Evolutionary conservation across 2,113 vertebrate species (phyloP), one percentile per base, ranked within the genome.

Genomic region (Poicephalus gulielmi): DNA sequence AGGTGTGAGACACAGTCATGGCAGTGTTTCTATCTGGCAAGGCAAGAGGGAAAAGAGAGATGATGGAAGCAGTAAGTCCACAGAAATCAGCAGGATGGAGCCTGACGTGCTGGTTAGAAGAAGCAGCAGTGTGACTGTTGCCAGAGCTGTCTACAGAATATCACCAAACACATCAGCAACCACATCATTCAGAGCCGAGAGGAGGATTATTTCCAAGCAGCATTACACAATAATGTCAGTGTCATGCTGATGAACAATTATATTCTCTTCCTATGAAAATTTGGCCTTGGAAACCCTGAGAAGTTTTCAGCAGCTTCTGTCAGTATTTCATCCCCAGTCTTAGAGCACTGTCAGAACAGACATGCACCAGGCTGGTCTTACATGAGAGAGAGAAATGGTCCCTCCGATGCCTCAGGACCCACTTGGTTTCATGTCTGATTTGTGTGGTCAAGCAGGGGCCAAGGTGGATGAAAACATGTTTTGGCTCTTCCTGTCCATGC

Each of bases 81-180:
- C 41, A 81, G 74, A 86, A 92, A 76, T 66, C 52, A 79, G 30
- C 73, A 66, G 74, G 39, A 50, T 55, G 57, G 33, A 57, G 22
- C 25, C 67, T 88, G 64, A 43, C 4, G 1, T 41, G 44, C 69
- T 41, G 41, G 28, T 49, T 25, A 59, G 88, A 57, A 55, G 37
- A 52, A 41, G 55, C 13, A 4, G 39, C 13, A 55, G 35, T 1
- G 27, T 57, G 25, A 13, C 69, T 86, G 15, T 46, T 84, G 83
- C 83, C 77, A 96, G 83, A 82, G 23, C 49, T 79, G 69, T 86
- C 69, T 74, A n/a, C 62, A 76, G 44, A 53, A 66, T 82, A 83
- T 92, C 94, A 94, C 49, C 74, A 67, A 93, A 66, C 60, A 75
- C 66, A 71, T 95, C 85, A 92, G 90, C 69, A 88, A 35, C 76